Evolutionary conservation across 1,140 invertebrate genomes (phyloP).

Genomic region (Lepidurus packardi): DNA sequence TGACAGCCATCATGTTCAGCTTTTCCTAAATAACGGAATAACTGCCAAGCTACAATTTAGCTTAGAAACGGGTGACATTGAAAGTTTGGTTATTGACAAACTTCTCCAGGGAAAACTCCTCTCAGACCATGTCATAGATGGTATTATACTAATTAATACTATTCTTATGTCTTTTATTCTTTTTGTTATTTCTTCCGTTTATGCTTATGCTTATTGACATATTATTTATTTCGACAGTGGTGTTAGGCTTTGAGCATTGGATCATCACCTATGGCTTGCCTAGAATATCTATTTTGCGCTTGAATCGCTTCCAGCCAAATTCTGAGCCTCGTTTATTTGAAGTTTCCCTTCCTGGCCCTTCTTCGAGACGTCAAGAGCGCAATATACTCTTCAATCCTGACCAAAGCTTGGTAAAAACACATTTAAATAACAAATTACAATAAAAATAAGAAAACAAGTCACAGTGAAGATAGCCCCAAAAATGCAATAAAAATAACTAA

Average conservation of each 20-base stretch:
- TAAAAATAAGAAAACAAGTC: too few relatives aligned
- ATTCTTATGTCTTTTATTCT: background rate
- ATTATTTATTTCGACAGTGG: background rate
- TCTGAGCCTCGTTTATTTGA: background rate
- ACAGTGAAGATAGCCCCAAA: too few relatives aligned
- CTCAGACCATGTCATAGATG: background rate
- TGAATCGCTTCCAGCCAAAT: background rate
- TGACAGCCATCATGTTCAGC: background rate
- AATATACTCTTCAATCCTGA: constrained; percentile 19
- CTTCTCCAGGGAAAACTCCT: background rate
- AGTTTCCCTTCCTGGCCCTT: constrained; percentile 26
- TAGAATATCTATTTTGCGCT: background rate
- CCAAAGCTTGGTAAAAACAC: background rate
- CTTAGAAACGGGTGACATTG: background rate
- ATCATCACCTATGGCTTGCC: background rate
- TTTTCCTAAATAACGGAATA: background rate
- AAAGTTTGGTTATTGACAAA: background rate
- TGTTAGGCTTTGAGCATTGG: background rate
- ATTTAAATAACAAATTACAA: too few relatives aligned
- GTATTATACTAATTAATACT: background rate
- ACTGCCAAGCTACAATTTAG: background rate
- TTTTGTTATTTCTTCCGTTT: background rate
- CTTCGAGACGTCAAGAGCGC: constrained; percentile 29
- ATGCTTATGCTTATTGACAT: background rate
- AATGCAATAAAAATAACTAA: too few relatives aligned